Evolutionary conservation across 2,888 invertebrate species (phyloP), one percentile per base, ranked within the genome.

Genomic region (Spodoptera littoralis): DNA sequence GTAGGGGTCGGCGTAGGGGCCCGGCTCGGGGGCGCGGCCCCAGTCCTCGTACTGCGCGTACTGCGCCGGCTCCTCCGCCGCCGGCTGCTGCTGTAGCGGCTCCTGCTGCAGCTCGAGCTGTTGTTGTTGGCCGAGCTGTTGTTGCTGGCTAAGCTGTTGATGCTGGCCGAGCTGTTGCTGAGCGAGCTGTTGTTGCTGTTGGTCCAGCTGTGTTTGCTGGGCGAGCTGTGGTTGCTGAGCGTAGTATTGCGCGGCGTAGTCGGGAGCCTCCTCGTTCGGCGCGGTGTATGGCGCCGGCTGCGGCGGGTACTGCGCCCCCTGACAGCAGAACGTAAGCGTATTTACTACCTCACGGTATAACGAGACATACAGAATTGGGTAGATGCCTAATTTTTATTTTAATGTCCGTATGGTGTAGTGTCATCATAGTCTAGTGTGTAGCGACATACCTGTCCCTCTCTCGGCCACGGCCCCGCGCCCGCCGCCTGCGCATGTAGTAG

Each of bases 1-100:
- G 84, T 90, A 89, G 50, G 83, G 80, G 62, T 88, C 88, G 4
- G 79, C 82, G 81, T 87, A 84, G 54, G 46, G 30, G 18, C 79
- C 72, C 63, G 75, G 81, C 22, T 86, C 85, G 52, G 84, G 84
- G 13, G 69, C 48, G 12, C 75, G 70, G 57, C 64, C 51, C 84
- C 80, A 82, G 27, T 80, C 81, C 22, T 81, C 83, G 73, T 80
- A 63, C 12, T 57, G 60, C 55, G 57, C 72, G 73, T 78, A 76
- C 55, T 69, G 77, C 64, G 74, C 46, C 48, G 53, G 64, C 51
- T 73, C 76, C 1, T 64, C 68, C 54, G 60, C 65, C 56, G 67
- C 63, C n/a, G 53, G 70, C 3, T 57, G 55, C 50, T 60, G 60
- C 8, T 47, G 46, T 8, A 11, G 51, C 11, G 11, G 36, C 4